Evolutionary conservation across 2,113 vertebrate species (phyloP).

Genomic region (Ailurus styani): DNA sequence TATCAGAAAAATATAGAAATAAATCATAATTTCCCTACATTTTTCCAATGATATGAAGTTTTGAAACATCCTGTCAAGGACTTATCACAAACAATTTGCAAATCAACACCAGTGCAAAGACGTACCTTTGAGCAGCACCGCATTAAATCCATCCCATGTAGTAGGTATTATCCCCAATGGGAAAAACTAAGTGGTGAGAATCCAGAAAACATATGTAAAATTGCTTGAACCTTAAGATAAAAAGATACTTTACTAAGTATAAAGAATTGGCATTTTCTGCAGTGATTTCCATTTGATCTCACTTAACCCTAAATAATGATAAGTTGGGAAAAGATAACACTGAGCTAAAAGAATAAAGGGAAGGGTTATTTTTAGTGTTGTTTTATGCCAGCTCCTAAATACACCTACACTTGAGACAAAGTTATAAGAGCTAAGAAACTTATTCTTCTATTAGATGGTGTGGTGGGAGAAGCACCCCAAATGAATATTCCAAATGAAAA

Average conservation of each 20-base stretch:
- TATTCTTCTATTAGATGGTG: not conserved
- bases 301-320: not conserved
- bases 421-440: not conserved
- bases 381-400: not conserved
- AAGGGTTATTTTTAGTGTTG: not conserved
- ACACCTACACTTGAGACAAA: not conserved
- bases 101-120: not conserved
- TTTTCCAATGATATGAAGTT: not conserved
- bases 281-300: not conserved
- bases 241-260: not conserved
- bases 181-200: not conserved
- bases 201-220: not conserved
- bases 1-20: not conserved
- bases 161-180: not conserved
- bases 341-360: not conserved
- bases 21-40: not conserved
- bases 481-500: not conserved
- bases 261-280: not conserved
- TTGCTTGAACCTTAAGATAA: not conserved
- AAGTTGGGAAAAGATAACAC: not conserved
- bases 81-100: not conserved
- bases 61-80: not conserved
- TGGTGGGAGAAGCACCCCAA: not conserved
- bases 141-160: not conserved
- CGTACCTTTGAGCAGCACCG: not conserved